Evolutionary conservation across 1,140 invertebrate genomes (phyloP), one percentile per base, ranked within the genome.

Genomic region (Vanessa tameamea): DNA sequence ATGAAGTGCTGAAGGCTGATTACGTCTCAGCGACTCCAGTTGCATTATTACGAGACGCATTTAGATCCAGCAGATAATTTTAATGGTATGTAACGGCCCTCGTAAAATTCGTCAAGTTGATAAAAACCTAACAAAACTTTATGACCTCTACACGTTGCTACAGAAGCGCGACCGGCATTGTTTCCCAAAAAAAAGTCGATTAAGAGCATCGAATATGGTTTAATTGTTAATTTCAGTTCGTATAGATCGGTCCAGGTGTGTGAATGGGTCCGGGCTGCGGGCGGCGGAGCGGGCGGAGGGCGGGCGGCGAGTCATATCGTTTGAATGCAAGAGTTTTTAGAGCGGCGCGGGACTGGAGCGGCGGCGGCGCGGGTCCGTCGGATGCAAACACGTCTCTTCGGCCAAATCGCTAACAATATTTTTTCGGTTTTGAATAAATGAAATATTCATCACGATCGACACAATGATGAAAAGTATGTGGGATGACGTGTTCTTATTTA

Each of bases 351-450:
- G 23, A 37, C 16, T 1, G 26, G 26, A 31, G 26, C n/a, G n/a
- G n/a, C n/a, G 61, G 26, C 20, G 50, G 13, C 51, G 65, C 51
- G 70, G 53, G 68, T 64, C 66, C 63, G 61, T 81, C 61, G 74
- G 79, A 84, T 85, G 82, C 80, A 85, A 84, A 86, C 85, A 82
- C 80, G 81, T 83, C 79, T 71, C 48, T 73, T 55, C 69, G 57
- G 12, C 69, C 77, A 74, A 81, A 85, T 81, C 78, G 75, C 63
- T 72, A 67, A 66, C 55, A 26, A 67, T 71, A 64, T 88, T 89
- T 89, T 87, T 72, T 72, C 53, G 75, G 74, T 76, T 85, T 86
- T 87, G 80, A 88, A 88, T 89, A 88, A 82, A 87, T 88, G 81
- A 85, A 89, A 89, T 85, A 89, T 88, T 87, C 81, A 88, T 87